A percentile compares a stretch with the other conserved stretches of the same genome.
Evolutionary conservation across 1,140 invertebrate genomes (phyloP).

Genomic region (Lordiphosa stackelbergi): DNA sequence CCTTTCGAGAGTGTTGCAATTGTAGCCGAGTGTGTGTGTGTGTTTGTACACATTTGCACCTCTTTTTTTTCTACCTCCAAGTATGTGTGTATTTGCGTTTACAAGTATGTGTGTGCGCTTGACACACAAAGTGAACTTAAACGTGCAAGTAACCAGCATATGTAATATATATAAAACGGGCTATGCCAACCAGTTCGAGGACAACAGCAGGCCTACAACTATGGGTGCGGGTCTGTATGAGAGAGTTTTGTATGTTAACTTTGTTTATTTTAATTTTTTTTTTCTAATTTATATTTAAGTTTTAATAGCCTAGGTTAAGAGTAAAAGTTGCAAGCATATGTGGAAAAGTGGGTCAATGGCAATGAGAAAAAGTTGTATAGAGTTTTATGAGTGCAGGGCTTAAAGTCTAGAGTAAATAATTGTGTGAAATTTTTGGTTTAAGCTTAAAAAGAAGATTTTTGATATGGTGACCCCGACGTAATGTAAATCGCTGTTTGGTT

Average conservation of each 20-base stretch:
- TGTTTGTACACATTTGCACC: slow-evolving; percentile 73
- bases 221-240: slow-evolving; percentile 5
- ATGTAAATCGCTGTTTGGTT: too few relatives aligned
- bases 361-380: slow-evolving; percentile 2
- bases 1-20: slow-evolving; percentile 55
- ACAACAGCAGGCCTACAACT: slow-evolving; percentile 50
- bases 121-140: slow-evolving; percentile 69
- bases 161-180: slow-evolving; percentile 38
- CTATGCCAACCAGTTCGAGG: slow-evolving; percentile 53
- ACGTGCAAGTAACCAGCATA: slow-evolving; percentile 67
- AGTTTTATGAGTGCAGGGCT: not conserved
- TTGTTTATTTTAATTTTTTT: slow-evolving; percentile 21
- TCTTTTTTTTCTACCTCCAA: slow-evolving; percentile 47
- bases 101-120: slow-evolving; percentile 55
- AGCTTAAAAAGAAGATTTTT: too few relatives aligned
- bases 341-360: slow-evolving; percentile 31
- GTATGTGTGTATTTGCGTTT: not conserved
- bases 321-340: not conserved
- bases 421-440: too few relatives aligned
- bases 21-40: slow-evolving; percentile 68
- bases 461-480: too few relatives aligned
- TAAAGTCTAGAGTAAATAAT: too few relatives aligned
- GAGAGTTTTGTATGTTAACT: slow-evolving; percentile 36
- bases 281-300: slow-evolving; percentile 58
- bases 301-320: slow-evolving; percentile 42